Percentiles rank a stretch among this genome's conserved stretches.
Evolutionary conservation across 2,113 vertebrate species (phyloP).

Genomic region (Narcine bancroftii): DNA sequence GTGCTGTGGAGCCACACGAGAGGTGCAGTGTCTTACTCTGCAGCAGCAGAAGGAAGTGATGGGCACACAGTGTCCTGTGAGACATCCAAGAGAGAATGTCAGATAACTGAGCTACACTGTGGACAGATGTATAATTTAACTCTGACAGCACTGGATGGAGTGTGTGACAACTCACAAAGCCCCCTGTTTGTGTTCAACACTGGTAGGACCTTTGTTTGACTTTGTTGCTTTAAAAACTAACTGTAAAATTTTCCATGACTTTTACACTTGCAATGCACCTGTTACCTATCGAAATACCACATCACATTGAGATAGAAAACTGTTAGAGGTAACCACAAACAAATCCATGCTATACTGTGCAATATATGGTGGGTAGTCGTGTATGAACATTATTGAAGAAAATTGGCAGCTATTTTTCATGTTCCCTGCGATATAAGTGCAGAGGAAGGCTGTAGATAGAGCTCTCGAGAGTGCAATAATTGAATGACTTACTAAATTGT

Average conservation of each 20-base stretch:
- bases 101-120: constrained; percentile 48
- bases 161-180: constrained; percentile 49
- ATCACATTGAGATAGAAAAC: no score
- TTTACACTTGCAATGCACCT: background rate
- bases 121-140: constrained; percentile 53
- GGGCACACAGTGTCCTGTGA: constrained; percentile 44
- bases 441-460: background rate
- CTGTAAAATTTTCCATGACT: no score
- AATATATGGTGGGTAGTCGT: background rate
- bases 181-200: constrained; percentile 45
- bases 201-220: constrained; percentile 46
- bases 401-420: background rate
- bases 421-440: background rate
- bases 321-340: no score
- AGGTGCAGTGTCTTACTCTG: constrained; percentile 48
- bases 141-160: constrained; percentile 48
- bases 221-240: background rate
- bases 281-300: background rate
- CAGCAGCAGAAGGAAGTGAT: constrained; percentile 38
- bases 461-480: background rate
- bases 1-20: constrained; percentile 56
- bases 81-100: constrained; percentile 47
- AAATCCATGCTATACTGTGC: no score
- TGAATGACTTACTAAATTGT: background rate
- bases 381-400: no score